Evolutionary conservation across 1,140 invertebrate genomes (phyloP).

Genomic region (Plectus sambesii): DNA sequence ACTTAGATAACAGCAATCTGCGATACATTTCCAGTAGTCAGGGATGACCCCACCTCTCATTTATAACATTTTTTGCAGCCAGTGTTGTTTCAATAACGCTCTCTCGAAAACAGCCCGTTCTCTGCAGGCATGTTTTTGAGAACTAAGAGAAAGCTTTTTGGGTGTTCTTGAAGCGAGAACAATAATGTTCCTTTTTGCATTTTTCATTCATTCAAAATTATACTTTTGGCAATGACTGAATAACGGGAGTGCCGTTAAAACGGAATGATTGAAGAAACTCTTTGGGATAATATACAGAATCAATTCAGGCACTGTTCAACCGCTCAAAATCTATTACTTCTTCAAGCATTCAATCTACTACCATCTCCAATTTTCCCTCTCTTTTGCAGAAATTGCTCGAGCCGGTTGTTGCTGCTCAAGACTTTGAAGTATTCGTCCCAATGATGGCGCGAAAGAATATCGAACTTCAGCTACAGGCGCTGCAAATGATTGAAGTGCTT

Average conservation of each 20-base stretch:
- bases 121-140: too few species aligned
- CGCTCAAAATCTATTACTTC: constrained; percentile 47
- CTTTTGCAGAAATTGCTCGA: constrained; percentile 57
- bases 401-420: constrained; percentile 83
- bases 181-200: too few species aligned
- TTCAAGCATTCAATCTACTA: constrained; percentile 9
- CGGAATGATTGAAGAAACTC: constrained; percentile 30
- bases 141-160: too few species aligned
- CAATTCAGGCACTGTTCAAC: constrained; percentile 57
- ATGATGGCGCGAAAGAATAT: constrained; percentile 92
- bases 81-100: too few species aligned
- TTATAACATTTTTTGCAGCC: too few species aligned
- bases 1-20: too few species aligned
- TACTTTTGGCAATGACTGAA: too few species aligned
- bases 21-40: too few species aligned
- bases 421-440: constrained; percentile 75
- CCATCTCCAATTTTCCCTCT: constrained; percentile 34
- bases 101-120: too few species aligned
- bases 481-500: constrained; percentile 71
- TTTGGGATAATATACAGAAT: constrained; percentile 46
- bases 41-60: too few species aligned
- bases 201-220: too few species aligned
- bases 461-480: constrained; percentile 76
- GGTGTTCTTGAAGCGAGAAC: too few species aligned
- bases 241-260: neutral